Base-by-base conservation (phyloP, 2,797 vertebrate species). In the Chiroxiphia lanceolata region DNA sequence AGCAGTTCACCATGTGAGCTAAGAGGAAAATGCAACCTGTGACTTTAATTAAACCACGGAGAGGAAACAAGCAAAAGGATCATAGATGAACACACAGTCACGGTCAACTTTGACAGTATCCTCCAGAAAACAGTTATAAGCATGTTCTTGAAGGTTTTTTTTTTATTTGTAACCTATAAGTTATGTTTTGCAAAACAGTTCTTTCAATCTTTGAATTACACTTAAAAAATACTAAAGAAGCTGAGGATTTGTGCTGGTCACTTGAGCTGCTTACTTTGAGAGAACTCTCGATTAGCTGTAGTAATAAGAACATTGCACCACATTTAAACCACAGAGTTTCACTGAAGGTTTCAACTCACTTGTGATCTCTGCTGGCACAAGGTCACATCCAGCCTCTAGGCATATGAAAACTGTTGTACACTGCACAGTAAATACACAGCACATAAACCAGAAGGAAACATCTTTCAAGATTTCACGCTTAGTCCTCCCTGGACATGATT, bases 401-500 rank as follows among this genome's bases (percentile, higher is more conserved):
- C 51, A 70, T 9, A 44, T 8, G 6, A 90, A 83, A 68, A 15
- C 25, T 57, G 53, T n/a, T 75, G 23, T 72, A 72, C 63, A 48
- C 50, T 15, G 11, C 72, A 78, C 18, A 67, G 47, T 34, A 81
- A 72, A 82, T 8, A 64, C 40, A 81, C 5, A 42, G 21, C 42
- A 36, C 34, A 72, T 21, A 69, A 63, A 79, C 23, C 18, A 74
- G 53, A 89, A 89, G 16, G 25, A 82, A 75, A 68, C 7, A 7
- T 33, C 48, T 76, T 81, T 78, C 44, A 45, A n/a, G 60, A 74
- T 94, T 86, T 72, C 60, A 71, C 44, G 45, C 27, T 70, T 44
- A 61, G 34, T n/a, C n/a, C 33, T 71, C 51, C 26, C 11, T 26
- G 10, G 47, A 38, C 9, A 9, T 0, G 1, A 17, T 2, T 26